Percentiles rank a stretch among this genome's conserved stretches.
Conservation (phyloP, 2,113 vertebrate species). For the Salvelinus fontinalis region DNA sequence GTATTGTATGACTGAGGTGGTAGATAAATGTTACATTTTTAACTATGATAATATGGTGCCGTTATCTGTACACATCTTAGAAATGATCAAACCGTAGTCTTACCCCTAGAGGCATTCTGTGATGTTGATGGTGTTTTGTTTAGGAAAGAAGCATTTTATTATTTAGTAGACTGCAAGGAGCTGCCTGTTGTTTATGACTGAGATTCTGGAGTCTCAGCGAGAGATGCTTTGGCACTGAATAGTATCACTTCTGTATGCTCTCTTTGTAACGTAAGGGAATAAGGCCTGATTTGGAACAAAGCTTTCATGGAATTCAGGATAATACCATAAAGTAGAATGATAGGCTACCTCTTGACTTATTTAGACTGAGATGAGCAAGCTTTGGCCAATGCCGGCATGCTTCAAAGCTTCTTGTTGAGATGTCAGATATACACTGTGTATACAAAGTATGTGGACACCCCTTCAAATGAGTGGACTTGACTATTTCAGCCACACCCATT, state of each 20-base stretch:
- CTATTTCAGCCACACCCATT: no score
- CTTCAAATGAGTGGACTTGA: no score
- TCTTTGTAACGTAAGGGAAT: slow-evolving; percentile 52
- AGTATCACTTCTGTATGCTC: slow-evolving; percentile 25
- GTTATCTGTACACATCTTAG: slow-evolving; percentile 32
- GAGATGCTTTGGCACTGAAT: slow-evolving; percentile 51
- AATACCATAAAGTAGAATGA: no score
- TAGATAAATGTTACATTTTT: slow-evolving; percentile 3
- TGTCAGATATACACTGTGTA: no score
- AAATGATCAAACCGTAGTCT: slow-evolving; percentile 29
- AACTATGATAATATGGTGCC: slow-evolving; percentile 26
- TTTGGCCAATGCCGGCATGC: no score
- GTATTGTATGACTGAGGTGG: no score
- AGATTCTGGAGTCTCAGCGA: slow-evolving; percentile 47
- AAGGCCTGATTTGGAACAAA: slow-evolving; percentile 40
- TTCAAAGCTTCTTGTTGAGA: no score
- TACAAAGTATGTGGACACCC: no score
- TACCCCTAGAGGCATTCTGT: slow-evolving; percentile 41
- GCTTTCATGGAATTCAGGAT: not conserved
- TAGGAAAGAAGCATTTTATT: slow-evolving; percentile 44
- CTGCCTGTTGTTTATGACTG: slow-evolving; percentile 51
- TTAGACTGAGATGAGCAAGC: no score
- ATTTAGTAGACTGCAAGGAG: slow-evolving; percentile 48
- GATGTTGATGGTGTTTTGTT: slow-evolving; percentile 38
- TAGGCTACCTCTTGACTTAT: no score